Evolutionary conservation across 2,113 vertebrate species (phyloP).

Genomic region (Phrynosoma blainvillii): DNA sequence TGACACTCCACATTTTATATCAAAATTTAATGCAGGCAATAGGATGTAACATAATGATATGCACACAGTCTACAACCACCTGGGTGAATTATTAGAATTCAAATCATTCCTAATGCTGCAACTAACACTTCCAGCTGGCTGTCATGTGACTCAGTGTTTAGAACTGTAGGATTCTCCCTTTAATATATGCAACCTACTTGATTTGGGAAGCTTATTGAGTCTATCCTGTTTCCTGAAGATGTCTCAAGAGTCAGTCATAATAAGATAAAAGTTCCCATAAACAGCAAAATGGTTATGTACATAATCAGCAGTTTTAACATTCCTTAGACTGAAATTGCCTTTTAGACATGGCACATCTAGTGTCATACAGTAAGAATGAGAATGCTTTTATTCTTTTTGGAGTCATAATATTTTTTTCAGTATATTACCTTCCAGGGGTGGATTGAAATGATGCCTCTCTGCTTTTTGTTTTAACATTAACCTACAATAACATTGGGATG

Average conservation of each 20-base stretch:
- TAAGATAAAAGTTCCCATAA: not conserved
- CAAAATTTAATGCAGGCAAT: not conserved
- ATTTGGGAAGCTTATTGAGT: not conserved
- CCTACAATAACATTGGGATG: constrained; percentile 10
- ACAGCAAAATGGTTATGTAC: not conserved
- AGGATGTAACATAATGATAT: not conserved
- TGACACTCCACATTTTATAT: not conserved
- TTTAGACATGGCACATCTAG: not conserved
- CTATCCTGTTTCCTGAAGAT: constrained; percentile 11
- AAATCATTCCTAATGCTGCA: not conserved
- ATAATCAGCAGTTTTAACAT: not conserved
- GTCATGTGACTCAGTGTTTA: not conserved
- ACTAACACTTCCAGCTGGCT: not conserved
- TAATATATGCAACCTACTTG: not conserved
- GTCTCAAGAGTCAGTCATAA: not conserved
- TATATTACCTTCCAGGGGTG: constrained; percentile 26
- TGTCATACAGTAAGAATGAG: not conserved
- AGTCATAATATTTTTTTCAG: constrained; percentile 12
- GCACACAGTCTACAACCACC: not conserved
- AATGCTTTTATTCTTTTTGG: constrained; percentile 16
- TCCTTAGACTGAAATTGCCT: constrained; percentile 8
- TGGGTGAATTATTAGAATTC: not conserved
- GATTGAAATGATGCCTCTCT: not conserved
- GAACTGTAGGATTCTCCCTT: not conserved
- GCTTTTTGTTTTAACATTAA: constrained; percentile 29